phyloP scores from a whole-genome alignment of 2,797 vertebrate genomes.

The Neosilurus hyrtlii region DNA sequence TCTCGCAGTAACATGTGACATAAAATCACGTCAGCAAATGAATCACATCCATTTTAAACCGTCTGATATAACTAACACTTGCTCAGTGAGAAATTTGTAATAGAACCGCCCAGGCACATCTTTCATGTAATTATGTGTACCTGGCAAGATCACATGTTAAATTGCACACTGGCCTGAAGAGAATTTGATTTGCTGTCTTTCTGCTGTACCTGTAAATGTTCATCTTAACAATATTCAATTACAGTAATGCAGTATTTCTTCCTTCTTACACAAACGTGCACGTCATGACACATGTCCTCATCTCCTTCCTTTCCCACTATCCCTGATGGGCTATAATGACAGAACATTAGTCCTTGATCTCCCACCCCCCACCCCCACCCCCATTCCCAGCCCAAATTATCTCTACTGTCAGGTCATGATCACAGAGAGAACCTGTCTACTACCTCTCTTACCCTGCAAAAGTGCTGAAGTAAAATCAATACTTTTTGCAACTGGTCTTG shows the following conservation, averaged over 20 bases:
- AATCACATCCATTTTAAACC: conserved; percentile 20
- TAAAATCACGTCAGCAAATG: conserved; percentile 14
- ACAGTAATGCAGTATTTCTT: conserved; percentile 16
- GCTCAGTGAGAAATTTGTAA: conserved; percentile 11
- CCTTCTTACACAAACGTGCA: not conserved
- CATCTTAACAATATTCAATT: conserved; percentile 6
- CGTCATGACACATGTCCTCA: not conserved
- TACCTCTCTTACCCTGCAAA: conserved; percentile 29
- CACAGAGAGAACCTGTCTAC: conserved; percentile 39
- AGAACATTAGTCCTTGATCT: not conserved
- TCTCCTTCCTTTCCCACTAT: not conserved
- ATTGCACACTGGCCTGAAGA: not conserved
- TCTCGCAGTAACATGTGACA: not conserved
- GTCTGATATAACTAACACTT: conserved; percentile 8
- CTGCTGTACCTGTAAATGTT: conserved; percentile 10
- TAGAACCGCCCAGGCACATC: not conserved
- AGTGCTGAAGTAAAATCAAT: conserved; percentile 36
- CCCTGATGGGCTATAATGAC: conserved; percentile 10
- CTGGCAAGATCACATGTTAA: conserved; percentile 18
- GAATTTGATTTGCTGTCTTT: conserved; percentile 22
- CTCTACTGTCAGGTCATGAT: conserved; percentile 27
- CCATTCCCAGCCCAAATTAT: not conserved
- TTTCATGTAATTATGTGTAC: conserved; percentile 4
- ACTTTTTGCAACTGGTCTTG: conserved; percentile 26
- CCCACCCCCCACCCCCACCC: too few relatives aligned